Evolutionary conservation across 2,888 invertebrate genomes (phyloP), one percentile per base, ranked within the genome.

Genomic region (Julus scandinavius): DNA sequence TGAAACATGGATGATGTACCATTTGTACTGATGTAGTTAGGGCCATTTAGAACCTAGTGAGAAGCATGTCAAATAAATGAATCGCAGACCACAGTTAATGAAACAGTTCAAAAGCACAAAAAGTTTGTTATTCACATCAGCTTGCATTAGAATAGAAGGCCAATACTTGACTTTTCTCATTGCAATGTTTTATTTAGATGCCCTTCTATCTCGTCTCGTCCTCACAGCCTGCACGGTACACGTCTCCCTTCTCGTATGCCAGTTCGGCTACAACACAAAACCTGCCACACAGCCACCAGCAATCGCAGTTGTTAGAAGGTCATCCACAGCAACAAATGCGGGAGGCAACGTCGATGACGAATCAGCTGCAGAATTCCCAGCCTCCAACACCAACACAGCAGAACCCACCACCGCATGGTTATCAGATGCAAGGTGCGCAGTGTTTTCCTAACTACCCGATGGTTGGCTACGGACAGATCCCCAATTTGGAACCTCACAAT

Each of bases 161-260:
- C 80, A 45, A 5, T 45, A 17, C 1, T 45, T 49, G 17, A 85
- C 45, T 45, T 85, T 9, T 49, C 17, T 45, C 45, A 11, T 40
- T 87, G 41, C 54, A 13, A 49, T 87, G 49, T 84, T 86, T 86
- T 11, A 41, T 29, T 80, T 29, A 89, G 89, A 89, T 88, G 88
- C 89, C 89, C 63, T 40, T 88, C 50, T 89, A 89, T 85, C 86
- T 88, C 50, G 80, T 88, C 85, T 54, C 89, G 87, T 38, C 49
- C 88, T 38, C 88, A 40, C 72, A 58, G 72, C 72, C 89, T 45
- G 29, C 80, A 15, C 80, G 80, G 38, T 80, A 80, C 40, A 40
- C 89, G 85, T 80, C 87, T 50, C 88, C 89, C 54, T 80, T 88
- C 87, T 41, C 89, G 85, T 49, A 72, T 49, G 45, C 85, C 86